A percentile compares a stretch with the other conserved stretches of the same genome.
Conservation (phyloP, 2,113 vertebrate species). For the Scomber colias region DNA sequence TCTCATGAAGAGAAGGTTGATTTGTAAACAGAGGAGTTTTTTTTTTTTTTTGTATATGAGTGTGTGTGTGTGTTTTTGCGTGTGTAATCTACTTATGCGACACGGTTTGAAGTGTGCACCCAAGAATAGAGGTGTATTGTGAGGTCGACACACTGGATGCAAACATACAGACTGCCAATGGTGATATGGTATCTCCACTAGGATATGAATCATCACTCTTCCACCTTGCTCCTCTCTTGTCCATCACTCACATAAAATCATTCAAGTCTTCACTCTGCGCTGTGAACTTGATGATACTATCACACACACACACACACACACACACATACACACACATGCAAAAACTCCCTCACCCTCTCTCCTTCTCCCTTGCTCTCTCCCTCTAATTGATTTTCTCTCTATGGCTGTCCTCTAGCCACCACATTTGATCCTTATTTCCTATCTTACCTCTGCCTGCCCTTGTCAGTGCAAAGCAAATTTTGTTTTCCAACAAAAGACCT, state of each 20-base stretch:
- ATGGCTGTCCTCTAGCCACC: conserved; percentile 42
- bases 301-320: conserved; percentile 26
- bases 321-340: conserved; percentile 33
- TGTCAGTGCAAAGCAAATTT: conserved; percentile 47
- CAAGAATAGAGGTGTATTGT: conserved; percentile 10
- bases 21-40: background rate
- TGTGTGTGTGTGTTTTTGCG: conserved; percentile 5
- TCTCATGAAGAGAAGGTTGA: conserved; percentile 4
- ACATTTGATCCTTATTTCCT: conserved; percentile 59
- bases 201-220: conserved; percentile 52
- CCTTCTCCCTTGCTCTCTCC: conserved; percentile 3
- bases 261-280: conserved; percentile 32
- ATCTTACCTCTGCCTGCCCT: conserved; percentile 32
- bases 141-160: background rate
- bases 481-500: conserved; percentile 35
- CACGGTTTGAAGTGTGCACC: conserved; percentile 16
- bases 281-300: conserved; percentile 67
- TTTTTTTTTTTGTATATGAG: background rate
- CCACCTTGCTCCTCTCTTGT: conserved; percentile 22
- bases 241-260: conserved; percentile 61
- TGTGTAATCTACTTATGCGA: conserved; percentile 33
- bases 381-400: conserved; percentile 71
- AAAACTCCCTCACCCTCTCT: background rate
- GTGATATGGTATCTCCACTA: conserved; percentile 45
- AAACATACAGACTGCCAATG: conserved; percentile 30